Percentiles rank a stretch among this genome's conserved stretches.
phyloP scores from a whole-genome alignment of 2,113 vertebrate species.

The Antechinus flavipes region DNA sequence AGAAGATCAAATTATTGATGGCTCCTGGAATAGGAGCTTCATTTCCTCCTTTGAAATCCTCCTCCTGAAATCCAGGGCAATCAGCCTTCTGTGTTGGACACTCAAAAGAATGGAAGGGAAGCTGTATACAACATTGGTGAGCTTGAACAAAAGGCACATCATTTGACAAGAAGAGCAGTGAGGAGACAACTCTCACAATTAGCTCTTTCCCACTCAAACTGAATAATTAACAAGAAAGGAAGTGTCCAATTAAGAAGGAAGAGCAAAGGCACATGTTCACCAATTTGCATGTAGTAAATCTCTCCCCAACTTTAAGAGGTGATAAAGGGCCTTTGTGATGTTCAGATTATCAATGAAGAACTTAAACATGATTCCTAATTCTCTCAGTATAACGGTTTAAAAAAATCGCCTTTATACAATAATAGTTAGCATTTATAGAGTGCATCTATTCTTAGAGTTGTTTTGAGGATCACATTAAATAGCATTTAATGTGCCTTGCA shows the following conservation, averaged over 20 bases:
- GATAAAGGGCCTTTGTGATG: background rate
- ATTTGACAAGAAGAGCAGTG: slow-evolving; percentile 62
- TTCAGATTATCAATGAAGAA: background rate
- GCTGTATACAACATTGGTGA: slow-evolving; percentile 66
- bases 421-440: background rate
- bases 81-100: slow-evolving; percentile 49
- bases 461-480: background rate
- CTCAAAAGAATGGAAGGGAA: slow-evolving; percentile 60
- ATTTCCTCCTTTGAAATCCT: slow-evolving; percentile 25
- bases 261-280: slow-evolving; percentile 67
- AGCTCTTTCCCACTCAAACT: slow-evolving; percentile 73
- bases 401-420: background rate
- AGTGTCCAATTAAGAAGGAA: slow-evolving; percentile 75
- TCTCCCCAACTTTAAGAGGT: slow-evolving; percentile 36
- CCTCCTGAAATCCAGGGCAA: slow-evolving; percentile 46
- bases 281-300: slow-evolving; percentile 50
- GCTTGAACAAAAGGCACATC: slow-evolving; percentile 78
- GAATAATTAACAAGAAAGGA: slow-evolving; percentile 76
- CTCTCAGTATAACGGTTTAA: background rate
- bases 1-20: background rate
- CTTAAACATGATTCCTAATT: slow-evolving; percentile 18
- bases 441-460: background rate
- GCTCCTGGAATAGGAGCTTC: background rate
- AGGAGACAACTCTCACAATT: slow-evolving; percentile 72
- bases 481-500: background rate